Conservation (phyloP, 2,797 vertebrate species). For the Rhinophrynus dorsalis region DNA sequence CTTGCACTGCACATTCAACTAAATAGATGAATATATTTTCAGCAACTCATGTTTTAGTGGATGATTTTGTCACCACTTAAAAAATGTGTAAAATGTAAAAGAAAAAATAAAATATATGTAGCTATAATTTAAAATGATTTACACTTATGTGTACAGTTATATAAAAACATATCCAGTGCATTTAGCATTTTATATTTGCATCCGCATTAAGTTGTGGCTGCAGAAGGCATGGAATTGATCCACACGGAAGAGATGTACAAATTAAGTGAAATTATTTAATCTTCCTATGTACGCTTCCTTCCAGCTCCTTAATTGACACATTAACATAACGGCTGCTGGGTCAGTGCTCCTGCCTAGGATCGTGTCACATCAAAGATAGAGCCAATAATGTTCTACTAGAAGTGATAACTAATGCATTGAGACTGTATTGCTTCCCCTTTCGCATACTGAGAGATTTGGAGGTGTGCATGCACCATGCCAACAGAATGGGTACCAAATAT, state of each 20-base stretch:
- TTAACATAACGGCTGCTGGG: constrained; percentile 46
- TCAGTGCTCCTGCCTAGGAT: constrained; percentile 35
- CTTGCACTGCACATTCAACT: constrained; percentile 17
- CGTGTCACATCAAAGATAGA: constrained; percentile 40
- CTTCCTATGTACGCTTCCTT: constrained; percentile 29
- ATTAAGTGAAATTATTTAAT: constrained; percentile 44
- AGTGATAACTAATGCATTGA: constrained; percentile 18
- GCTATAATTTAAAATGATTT: constrained; percentile 27
- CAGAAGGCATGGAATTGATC: constrained; percentile 28
- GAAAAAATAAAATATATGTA: constrained; percentile 19
- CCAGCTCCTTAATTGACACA: constrained; percentile 43
- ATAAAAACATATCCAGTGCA: constrained; percentile 10
- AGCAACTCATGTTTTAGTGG: constrained; percentile 2
- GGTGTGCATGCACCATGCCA: too few relatives aligned
- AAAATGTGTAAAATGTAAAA: too few relatives aligned
- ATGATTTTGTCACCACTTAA: constrained; percentile 17
- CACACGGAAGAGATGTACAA: constrained; percentile 33
- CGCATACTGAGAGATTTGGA: too few relatives aligned
- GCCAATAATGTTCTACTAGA: constrained; percentile 28
- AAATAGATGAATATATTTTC: constrained; percentile 1
- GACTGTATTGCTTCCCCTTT: neutral
- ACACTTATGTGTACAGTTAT: constrained; percentile 18
- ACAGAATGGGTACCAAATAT: too few relatives aligned
- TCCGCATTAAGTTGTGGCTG: constrained; percentile 1
- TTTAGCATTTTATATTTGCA: constrained; percentile 32